A percentile compares a stretch with the other conserved stretches of the same genome.
phyloP scores from a whole-genome alignment of 1,140 invertebrate species.

The Pantala flavescens region DNA sequence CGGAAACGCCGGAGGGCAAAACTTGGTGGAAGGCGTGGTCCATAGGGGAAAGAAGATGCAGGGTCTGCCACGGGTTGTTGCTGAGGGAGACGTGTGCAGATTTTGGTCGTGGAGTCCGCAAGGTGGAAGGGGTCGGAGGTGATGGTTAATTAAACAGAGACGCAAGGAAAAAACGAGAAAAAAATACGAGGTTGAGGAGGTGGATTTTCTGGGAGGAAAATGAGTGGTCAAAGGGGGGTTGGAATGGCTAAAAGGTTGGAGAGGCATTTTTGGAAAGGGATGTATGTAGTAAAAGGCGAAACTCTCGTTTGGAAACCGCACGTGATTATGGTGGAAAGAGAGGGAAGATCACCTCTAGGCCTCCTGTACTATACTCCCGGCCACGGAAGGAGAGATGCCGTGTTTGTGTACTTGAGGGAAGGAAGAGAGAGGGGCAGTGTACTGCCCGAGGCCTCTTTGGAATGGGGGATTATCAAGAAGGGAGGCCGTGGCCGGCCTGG shows the following conservation, averaged over 20 bases:
- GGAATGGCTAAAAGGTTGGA: not conserved
- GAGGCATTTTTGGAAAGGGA: not conserved
- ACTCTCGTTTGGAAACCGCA: not conserved
- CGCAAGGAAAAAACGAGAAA: not conserved
- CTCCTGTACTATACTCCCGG: not conserved
- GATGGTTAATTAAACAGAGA: not conserved
- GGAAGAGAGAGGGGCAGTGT: not conserved
- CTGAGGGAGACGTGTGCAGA: too few relatives aligned
- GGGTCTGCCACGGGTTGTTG: too few relatives aligned
- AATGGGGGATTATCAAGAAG: not conserved
- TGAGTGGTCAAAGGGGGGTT: not conserved
- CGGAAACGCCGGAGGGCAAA: too few relatives aligned
- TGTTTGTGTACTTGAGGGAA: slow-evolving; percentile 1
- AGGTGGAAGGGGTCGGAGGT: not conserved
- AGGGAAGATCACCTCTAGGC: not conserved
- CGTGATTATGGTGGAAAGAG: not conserved
- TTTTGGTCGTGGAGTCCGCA: too few relatives aligned
- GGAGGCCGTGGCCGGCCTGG: not conserved
- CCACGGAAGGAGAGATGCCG: not conserved
- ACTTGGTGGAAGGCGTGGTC: too few relatives aligned
- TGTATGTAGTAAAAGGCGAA: not conserved
- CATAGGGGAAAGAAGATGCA: too few relatives aligned
- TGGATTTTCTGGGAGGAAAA: not conserved
- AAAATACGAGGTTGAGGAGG: not conserved
- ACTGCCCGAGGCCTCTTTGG: not conserved